Evolutionary conservation across 2,888 invertebrate species (phyloP), one percentile per base, ranked within the genome.

Genomic region (Papilio demoleus): DNA sequence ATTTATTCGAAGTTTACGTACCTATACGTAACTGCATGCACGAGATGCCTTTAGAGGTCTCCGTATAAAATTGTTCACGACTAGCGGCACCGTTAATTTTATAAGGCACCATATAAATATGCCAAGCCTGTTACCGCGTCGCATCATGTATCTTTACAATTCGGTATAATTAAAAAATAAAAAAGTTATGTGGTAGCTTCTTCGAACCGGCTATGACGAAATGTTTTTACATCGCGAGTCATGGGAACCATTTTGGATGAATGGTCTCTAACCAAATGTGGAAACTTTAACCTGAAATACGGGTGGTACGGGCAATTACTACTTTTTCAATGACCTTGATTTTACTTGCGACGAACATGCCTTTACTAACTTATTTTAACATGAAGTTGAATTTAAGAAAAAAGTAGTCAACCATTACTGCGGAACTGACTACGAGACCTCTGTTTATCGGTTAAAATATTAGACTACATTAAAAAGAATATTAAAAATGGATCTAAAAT

Each of bases 1-100:
- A 50, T 67, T 40, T 67, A 61, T 67, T 50, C 67, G 14, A 50
- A 17, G 31, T 50, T 24, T 50, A 40, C 38, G 38, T 53, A 60
- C 36, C 61, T 61, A 31, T 50, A 50, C 60, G 50, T 67, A 67
- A 61, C 61, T 67, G 61, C 61, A 61, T 53, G 12, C 61, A 40
- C 61, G 9, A 24, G n/a, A 36, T 66, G 36, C 31, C 67, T 61
- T 67, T 60, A 31, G 61, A 24, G 22, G 65, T 53, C 40, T 61
- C 61, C 1, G 19, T 53, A 61, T 27, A 67, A 50, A 63, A 61
- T 24, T 60, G 36, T 56, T 56, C 27, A 47, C 47, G 59, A 27
- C 12, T 66, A 47, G 24, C 45, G 60, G 61, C 19, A 58, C 24
- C 60, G 36, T 36, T 40, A 31, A 67, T 67, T 31, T 61, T 53